Evolutionary conservation across 2,113 vertebrate genomes (phyloP), one percentile per base, ranked within the genome.

Genomic region (Erythrolamprus reginae): DNA sequence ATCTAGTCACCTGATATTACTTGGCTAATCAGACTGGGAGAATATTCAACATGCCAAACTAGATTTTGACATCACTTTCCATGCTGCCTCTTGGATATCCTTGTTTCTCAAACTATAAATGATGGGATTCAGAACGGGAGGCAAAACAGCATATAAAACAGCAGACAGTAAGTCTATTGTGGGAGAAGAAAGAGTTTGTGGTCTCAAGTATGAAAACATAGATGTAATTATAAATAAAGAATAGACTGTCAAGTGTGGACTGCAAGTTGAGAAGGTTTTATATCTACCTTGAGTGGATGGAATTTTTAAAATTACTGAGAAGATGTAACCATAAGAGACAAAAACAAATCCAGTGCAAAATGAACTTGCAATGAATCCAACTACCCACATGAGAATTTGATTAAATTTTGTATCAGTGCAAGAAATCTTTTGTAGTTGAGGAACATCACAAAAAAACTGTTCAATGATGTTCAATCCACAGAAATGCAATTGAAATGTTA

Each of bases 231-330:
- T 45, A 45, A 45, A 45, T 45, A 45, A 45, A 45, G 45, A 45
- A 45, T 45, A 45, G 45, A 45, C 45, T 45, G 45, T 45, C 45
- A 45, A 45, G 47, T 90, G 89, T 28, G 89, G 89, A 65, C 10
- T 85, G 82, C 82, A 90, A n/a, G 89, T 90, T 26, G 89, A 90
- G 5, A 90, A 51, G 12, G 82, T 56, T 51, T 85, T 90, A 38
- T 26, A 21, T 28, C 82, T 61, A n/a, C 82, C 55, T 61, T 90
- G 55, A 65, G 1, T n/a, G 13, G 89, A 85, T 85, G 42, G 82
- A 26, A 65, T 90, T 47, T 21, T 90, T 13, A 85, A 10, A 21
- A 90, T 56, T 13, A 12, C 28, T 33, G 82, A 90, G 42, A 90
- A 51, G 47, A 65, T 65, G 61, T 65, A 65, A 28, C 61, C 61